Conservation (phyloP, 2,797 vertebrate species). For the Darevskia mixta region DNA sequence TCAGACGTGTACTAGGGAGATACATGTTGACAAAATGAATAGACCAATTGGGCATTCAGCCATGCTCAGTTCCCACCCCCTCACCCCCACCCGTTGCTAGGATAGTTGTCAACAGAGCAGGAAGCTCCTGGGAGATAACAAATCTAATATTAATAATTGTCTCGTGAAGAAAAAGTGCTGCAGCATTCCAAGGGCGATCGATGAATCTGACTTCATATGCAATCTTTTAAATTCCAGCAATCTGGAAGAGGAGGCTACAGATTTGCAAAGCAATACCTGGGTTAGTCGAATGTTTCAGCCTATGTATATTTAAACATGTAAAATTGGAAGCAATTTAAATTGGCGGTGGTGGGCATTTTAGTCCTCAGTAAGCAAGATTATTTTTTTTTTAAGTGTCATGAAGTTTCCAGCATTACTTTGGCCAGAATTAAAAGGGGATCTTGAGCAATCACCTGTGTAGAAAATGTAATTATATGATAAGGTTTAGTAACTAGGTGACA, state of each 20-base stretch:
- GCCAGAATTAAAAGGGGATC: conserved; percentile 28
- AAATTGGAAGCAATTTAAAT: conserved; percentile 46
- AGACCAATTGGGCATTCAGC: conserved; percentile 40
- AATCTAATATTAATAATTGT: conserved; percentile 51
- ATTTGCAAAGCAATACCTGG: conserved; percentile 31
- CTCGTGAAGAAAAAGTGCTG: conserved; percentile 27
- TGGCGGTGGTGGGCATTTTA: conserved; percentile 26
- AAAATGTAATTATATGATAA: neutral
- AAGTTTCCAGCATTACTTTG: conserved; percentile 24
- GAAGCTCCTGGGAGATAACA: conserved; percentile 53
- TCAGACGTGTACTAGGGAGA: conserved; percentile 16
- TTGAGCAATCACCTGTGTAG: neutral
- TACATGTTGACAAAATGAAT: neutral
- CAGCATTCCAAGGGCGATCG: conserved; percentile 43
- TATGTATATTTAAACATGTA: conserved; percentile 1
- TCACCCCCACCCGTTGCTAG: conserved; percentile 61
- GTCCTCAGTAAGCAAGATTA: conserved; percentile 12
- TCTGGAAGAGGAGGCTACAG: conserved; percentile 40
- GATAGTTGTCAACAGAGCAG: conserved; percentile 74
- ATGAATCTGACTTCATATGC: conserved; percentile 54
- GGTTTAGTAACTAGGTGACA: no score
- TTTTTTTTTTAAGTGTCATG: conserved; percentile 10
- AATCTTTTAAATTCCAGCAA: conserved; percentile 53
- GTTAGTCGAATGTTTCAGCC: conserved; percentile 50
- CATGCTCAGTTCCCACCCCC: conserved; percentile 24